Evolutionary conservation across 2,888 invertebrate genomes (phyloP), one percentile per base, ranked within the genome.

Genomic region (Acholoe squamosa): DNA sequence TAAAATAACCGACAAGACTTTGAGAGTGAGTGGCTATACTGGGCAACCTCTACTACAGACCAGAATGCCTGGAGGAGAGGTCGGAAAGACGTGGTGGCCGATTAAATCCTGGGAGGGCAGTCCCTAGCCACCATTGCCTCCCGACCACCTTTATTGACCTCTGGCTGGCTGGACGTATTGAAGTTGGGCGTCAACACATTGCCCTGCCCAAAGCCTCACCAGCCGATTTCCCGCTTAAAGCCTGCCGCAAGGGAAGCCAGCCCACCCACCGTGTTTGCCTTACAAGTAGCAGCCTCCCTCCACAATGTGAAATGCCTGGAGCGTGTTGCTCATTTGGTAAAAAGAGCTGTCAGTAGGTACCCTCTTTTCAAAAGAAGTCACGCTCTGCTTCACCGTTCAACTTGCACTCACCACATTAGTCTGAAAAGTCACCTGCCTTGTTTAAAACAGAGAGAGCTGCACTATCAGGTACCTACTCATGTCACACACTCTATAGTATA

Each of bases 51-150:
- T 10, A 61, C 61, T 19, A 61, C 3, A 61, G 61, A n/a, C 19
- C 61, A 3, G 43, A 22, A 61, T 19, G 61, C 22, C 19, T 71
- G 71, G 71, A n/a, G 19, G 71, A 14, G 25, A 0, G 71, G 71
- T 25, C 25, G 71, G 71, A 71, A 28, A 71, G 71, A 28, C 28
- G 71, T 71, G 25, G 71, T 14, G n/a, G 28, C 28, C 71, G 71
- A 71, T 71, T 71, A 3, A 71, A 71, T 71, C 71, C n/a, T 71
- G n/a, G 16, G 71, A 28, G 71, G 71, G 28, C n/a, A 43, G 61
- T n/a, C 61, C 61, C 19, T 12, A 61, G 61, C 14, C 61, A 61
- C 61, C 61, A 61, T n/a, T 3, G 10, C 61, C 61, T 43, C 5
- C 61, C 61, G 1, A n/a, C 22, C 61, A 61, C 19, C 22, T n/a